Conservation (phyloP, 2,113 vertebrate genomes). For the Aptenodytes forsteri region DNA sequence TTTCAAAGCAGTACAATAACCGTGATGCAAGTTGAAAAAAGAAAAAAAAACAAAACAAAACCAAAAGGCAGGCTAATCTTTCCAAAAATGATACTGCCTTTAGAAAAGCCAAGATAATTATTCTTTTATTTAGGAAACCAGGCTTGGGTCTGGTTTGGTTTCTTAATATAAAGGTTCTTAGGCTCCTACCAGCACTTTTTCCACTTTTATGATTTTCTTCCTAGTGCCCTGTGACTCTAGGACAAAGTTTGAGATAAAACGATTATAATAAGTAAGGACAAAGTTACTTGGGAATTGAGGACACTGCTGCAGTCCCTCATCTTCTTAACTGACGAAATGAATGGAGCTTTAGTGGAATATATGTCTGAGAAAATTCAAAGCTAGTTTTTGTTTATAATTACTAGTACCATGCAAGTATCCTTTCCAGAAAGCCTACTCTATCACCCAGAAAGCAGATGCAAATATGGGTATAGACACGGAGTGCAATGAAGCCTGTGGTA, state of each 20-base stretch:
- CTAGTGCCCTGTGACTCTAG: slow-evolving; percentile 1
- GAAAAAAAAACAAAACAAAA: not conserved
- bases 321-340: not conserved
- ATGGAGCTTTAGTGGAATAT: not conserved
- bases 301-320: not conserved
- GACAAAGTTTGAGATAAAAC: slow-evolving; percentile 21
- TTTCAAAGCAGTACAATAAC: not conserved
- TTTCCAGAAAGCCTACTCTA: not conserved
- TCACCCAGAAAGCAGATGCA: slow-evolving; percentile 25
- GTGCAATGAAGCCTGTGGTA: not conserved
- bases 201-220: not conserved
- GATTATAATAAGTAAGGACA: not conserved
- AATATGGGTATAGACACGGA: not conserved
- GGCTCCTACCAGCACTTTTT: not conserved
- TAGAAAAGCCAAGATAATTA: slow-evolving; percentile 39
- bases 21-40: not conserved
- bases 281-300: not conserved
- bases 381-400: slow-evolving; percentile 7
- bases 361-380: not conserved
- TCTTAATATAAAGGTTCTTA: not conserved
- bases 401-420: not conserved
- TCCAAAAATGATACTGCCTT: not conserved
- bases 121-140: slow-evolving; percentile 23
- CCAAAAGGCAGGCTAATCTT: not conserved
- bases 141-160: not conserved